Base-by-base conservation (phyloP, 2,113 vertebrate species). In the Aramus guarauna region DNA sequence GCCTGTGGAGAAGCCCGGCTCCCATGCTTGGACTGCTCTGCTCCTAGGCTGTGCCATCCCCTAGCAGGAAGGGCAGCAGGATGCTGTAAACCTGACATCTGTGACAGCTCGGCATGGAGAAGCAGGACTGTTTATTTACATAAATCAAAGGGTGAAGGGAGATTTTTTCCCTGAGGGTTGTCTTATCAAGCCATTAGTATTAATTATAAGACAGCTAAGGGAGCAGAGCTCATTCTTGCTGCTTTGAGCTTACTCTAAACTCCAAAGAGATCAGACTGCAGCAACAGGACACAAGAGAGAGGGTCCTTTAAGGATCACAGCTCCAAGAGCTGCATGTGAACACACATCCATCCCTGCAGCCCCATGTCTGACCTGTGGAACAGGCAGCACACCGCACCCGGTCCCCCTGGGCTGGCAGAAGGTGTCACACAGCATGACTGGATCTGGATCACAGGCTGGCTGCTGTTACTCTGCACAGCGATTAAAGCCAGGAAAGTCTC, bases 361-460 rank as follows among this genome's bases (percentile, higher is more conserved):
- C 11, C 32, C 2, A 0, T 4, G 32, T 21, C 85, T 83, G 95
- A 98, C 98, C 98, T 98, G 94, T 14, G 97, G 95, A 98, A 98
- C 11, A 96, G 63, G 92, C 98, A 98, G 97, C 98, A 98, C 91
- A 55, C 94, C 3, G 96, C 92, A 2, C 97, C 97, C 10, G 43
- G 67, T 21, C 88, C 91, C 41, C 93, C 76, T 5, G 93, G 94
- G 94, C 94, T 93, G 91, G 73, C 62, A 0, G 96, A 97, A 4
- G 98, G 97, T 1, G 95, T 98, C 74, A 98, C 96, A 3, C 98
- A 98, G 94, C 98, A 98, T 0, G 98, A 98, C 29, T 27, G 97
- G 88, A 98, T 68, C 66, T 62, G 96, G 10, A 98, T 96, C 85
- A 95, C 62, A 19, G 97, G 94, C 64, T 47, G 96, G 94, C 96